Percentiles rank a stretch among this genome's conserved stretches.
Evolutionary conservation across 23 tunicate genomes (phyloP).

Genomic region (Clavelina lepadiformis): DNA sequence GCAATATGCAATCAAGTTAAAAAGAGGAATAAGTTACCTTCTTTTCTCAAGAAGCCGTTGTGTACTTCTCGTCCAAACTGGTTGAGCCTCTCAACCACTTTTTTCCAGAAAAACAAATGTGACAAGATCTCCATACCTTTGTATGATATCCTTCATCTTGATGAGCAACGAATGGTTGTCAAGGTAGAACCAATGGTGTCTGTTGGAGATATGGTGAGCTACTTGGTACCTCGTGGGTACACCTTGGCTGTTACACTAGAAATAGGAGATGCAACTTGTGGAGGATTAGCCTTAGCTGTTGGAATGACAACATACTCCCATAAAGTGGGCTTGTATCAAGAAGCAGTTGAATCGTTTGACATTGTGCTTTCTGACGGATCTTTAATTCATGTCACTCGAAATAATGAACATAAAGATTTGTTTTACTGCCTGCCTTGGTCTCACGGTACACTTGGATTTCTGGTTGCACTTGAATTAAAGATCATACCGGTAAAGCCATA

Average conservation of each 20-base stretch:
- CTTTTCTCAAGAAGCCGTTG: conserved; percentile 16
- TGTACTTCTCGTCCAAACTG: conserved; percentile 87
- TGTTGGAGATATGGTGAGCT: conserved; percentile 58
- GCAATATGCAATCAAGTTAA: conserved; percentile 32
- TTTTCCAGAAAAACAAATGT: conserved; percentile 52
- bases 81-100: conserved; percentile 82
- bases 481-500: conserved; percentile 62
- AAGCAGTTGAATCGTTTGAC: conserved; percentile 70
- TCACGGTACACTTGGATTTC: conserved; percentile 77
- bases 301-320: conserved; percentile 92
- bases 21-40: conserved; percentile 47
- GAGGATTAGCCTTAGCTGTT: conserved; percentile 79
- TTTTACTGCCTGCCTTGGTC: conserved; percentile 81
- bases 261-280: conserved; percentile 87
- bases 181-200: conserved; percentile 81
- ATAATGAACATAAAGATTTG: conserved; percentile 54
- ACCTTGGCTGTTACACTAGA: conserved; percentile 67
- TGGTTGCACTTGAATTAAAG: conserved; percentile 68
- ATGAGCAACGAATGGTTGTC: conserved; percentile 47
- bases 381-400: conserved; percentile 36
- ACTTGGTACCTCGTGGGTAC: conserved; percentile 55
- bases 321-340: conserved; percentile 70
- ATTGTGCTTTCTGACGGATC: conserved; percentile 56
- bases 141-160: conserved; percentile 50
- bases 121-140: conserved; percentile 44